Conservation (phyloP, 2,113 vertebrate genomes). For the Cairina moschata region DNA sequence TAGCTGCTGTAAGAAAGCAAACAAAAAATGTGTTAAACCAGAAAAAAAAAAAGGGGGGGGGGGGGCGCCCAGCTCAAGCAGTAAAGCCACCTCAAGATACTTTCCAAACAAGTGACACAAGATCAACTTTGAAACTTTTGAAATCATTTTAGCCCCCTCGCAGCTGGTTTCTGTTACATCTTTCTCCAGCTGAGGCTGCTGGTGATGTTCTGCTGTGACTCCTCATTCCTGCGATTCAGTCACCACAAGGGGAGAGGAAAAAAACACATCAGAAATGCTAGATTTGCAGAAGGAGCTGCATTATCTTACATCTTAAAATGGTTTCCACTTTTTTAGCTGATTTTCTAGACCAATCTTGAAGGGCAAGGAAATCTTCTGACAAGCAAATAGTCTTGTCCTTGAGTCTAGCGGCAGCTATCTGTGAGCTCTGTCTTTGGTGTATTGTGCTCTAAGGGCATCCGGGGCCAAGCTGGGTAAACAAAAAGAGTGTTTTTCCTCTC, state of each 20-base stretch:
- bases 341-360: neutral
- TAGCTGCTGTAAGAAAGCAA: neutral
- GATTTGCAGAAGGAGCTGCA: neutral
- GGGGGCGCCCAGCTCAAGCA: accelerated
- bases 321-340: neutral
- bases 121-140: neutral
- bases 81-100: neutral
- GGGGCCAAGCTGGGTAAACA: neutral
- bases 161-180: neutral
- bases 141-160: neutral
- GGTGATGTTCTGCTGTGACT: neutral
- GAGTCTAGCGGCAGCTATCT: neutral
- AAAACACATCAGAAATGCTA: neutral
- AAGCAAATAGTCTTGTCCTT: neutral
- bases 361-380: neutral
- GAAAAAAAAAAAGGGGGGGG: neutral
- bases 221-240: neutral
- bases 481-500: neutral
- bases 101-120: neutral
- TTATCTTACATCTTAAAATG: neutral
- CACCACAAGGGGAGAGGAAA: neutral
- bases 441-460: neutral
- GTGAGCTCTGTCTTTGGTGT: neutral
- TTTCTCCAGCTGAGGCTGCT: neutral
- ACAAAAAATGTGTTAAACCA: accelerated